Evolutionary conservation across 1,140 invertebrate species (phyloP), one percentile per base, ranked within the genome.

Genomic region (Sipha flava): DNA sequence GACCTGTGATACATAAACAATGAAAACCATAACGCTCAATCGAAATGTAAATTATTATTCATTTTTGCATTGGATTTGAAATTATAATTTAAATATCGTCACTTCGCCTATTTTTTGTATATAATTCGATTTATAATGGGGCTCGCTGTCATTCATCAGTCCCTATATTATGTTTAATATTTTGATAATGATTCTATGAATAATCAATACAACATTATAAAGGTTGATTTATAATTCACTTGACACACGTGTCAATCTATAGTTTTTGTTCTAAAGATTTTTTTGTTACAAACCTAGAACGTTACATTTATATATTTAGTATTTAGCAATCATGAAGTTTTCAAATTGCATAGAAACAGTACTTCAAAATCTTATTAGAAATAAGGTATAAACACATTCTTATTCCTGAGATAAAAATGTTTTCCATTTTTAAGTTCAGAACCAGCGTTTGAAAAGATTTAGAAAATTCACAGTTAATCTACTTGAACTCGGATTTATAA

Each of bases 51-150:
- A 72, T 29, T n/a, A 31, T 47, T 72, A n/a, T 7, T 72, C 6
- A 14, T 31, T 47, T 72, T 47, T 72, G 45, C 68, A 72, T 72
- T 47, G 18, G 9, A 47, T 47, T 49, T 72, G 6, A 72, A 72
- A 72, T 72, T 72, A 72, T 72, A 72, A 72, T 72, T 68, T 68
- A 40, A 43, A 68, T 40, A 23, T 72, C 18, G 12, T 47, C 31
- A 40, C 10, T 64, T 21, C 59, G 34, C 4, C 9, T 37, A 12
- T 64, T 12, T 9, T 18, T 37, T 37, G 21, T n/a, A 40, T 21
- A 66, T 5, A 66, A 66, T 66, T 66, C n/a, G 7, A 40, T 37
- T 66, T 16, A n/a, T 40, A 59, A 66, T 66, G 10, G 4, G 3
- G 10, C 9, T 7, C 16, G 29, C n/a, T n/a, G n/a, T n/a, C n/a